Base-by-base conservation (phyloP, 2,113 vertebrate genomes). In the Paratilapia polleni region DNA sequence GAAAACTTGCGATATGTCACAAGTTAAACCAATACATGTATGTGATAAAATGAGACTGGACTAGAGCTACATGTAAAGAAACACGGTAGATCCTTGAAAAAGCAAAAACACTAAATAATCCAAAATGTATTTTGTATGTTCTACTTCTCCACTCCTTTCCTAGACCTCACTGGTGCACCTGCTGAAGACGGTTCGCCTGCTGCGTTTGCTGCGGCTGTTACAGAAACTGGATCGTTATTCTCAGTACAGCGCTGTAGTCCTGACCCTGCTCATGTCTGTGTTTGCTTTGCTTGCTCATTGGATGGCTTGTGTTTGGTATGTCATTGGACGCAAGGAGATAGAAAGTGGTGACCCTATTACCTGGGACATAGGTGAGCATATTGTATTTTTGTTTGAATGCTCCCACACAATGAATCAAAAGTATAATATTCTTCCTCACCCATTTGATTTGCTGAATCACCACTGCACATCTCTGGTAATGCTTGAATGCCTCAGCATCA, bases 361-460 rank as follows among this genome's bases (percentile, higher is more conserved):
- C 89, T 99, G 98, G 98, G 97, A 98, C 89, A 99, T 99, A 38
- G 98, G 98, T 99, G 95, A 97, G 97, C 20, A 6, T 11, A 20
- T 34, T 28, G 31, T 20, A 12, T 28, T 59, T 68, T 43, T 60
- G 9, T 77, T 11, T 60, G 5, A 80, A 24, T 24, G 57, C 36
- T 43, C 10, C 19, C 34, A 57, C 5, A 43, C 22, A n/a, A 19
- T 81, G 15, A 77, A 56, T 80, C 56, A 56, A 52, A 14, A 47
- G n/a, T 60, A 9, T 61, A 17, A 63, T 66, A 19, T 36, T 76
- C 15, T 24, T 49, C 7, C 17, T 31, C 14, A 7, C 8, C 56
- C 2, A 38, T 66, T 52, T 43, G 68, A 14, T 28, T 34, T 28
- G 41, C 24, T 70, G 2, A 26, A 34, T 12, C 24, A 54, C 41